Evolutionary conservation across 2,113 vertebrate genomes (phyloP), one percentile per base, ranked within the genome.

Genomic region (Coregonus clupeaformis): DNA sequence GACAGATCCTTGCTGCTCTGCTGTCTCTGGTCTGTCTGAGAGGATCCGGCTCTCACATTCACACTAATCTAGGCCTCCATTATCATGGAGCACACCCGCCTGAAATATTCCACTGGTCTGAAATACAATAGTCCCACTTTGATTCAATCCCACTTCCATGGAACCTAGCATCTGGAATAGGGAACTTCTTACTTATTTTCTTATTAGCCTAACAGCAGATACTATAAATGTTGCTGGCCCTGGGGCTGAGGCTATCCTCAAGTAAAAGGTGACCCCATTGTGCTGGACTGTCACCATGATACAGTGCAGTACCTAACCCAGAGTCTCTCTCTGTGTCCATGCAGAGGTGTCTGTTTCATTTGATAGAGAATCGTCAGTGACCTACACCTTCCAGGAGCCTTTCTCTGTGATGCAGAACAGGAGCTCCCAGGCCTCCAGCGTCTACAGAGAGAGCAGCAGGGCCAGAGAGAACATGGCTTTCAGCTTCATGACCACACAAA

Each of bases 291-390:
- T 42, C 36, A 12, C 36, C 36, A 42, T 42, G 49, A 52, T 52
- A 14, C 3, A 52, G 5, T 52, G 49, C 49, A 52, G 12, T 52
- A 52, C 16, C 49, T 52, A 52, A 52, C 16, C 18, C 62, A 29
- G 24, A 2, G 3, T 18, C n/a, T 68, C 25, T 63, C 22, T 62
- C 57, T 55, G 32, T 13, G 24, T 24, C 52, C 29, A 20, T 73
- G 60, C 95, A 99, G 98, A 99, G 81, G 95, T 99, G 86, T 98
- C 97, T 16, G 96, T 97, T 67, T 88, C 96, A 83, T 99, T 99
- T 86, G 96, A 98, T 89, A 89, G 87, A 0, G 88, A 94, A 70
- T 96, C 97, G 63, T 98, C 97, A 0, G 86, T 99, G 83, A 97
- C 94, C 57, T 99, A 98, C 80, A 89, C 91, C 79, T 96, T 99